Conservation (phyloP, 35 echinoderm and acorn worm species). For the Amphiura filiformis region DNA sequence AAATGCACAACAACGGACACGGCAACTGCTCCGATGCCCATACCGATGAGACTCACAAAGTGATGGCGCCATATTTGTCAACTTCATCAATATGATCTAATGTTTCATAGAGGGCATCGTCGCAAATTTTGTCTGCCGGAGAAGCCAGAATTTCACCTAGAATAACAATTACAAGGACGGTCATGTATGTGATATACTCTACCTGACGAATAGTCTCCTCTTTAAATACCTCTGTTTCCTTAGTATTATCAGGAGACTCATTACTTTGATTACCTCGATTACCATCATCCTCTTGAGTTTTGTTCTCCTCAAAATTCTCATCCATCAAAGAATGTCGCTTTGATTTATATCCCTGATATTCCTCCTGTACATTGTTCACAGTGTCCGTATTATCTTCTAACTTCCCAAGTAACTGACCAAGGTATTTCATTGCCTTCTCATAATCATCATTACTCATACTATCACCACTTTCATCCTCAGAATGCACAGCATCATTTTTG, state of each 20-base stretch:
- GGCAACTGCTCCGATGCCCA: conserved; percentile 34
- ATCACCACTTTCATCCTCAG: no score
- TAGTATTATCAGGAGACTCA: not conserved
- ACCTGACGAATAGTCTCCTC: conserved; percentile 22
- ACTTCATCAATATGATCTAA: conserved; percentile 63
- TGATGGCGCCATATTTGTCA: conserved; percentile 58
- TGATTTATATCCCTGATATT: not conserved
- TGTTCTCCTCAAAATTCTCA: not conserved
- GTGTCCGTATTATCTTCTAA: no score
- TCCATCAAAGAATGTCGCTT: not conserved
- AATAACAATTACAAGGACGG: conserved; percentile 38
- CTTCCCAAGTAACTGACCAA: no score
- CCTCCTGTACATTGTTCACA: no score
- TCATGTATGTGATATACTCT: conserved; percentile 40
- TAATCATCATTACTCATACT: no score
- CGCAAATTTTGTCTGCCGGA: conserved; percentile 60
- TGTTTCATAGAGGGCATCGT: conserved; percentile 51
- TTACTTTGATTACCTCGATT: not conserved
- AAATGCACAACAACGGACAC: conserved; percentile 44
- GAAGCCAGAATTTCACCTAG: conserved; percentile 45
- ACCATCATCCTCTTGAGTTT: not conserved
- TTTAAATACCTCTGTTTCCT: not conserved
- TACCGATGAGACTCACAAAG: conserved; percentile 24
- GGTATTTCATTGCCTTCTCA: no score
- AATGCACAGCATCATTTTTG: no score